Evolutionary conservation across 2,888 invertebrate species (phyloP), one percentile per base, ranked within the genome.

Genomic region (Melieria picta): DNA sequence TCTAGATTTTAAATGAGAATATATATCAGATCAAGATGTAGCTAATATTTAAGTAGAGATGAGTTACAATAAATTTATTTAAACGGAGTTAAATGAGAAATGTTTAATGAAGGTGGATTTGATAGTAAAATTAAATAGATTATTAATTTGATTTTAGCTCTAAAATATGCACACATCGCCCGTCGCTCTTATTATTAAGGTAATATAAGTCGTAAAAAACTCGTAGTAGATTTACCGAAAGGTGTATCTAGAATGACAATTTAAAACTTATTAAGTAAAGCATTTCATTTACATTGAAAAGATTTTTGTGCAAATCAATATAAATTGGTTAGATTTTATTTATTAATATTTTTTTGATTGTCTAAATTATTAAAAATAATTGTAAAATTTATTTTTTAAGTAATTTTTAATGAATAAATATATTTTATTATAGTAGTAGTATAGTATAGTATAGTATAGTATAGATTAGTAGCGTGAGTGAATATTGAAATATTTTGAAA

Each of bases 131-230:
- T 89, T 81, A 79, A 81, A 80, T 75, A 81, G 80, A 82, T 86
- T 81, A 83, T 80, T 88, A 87, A 87, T 87, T 89, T 90, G 90
- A 91, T 89, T 90, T 79, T 84, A 88, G 89, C 89, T 87, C 89
- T 91, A 88, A 89, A 89, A 89, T 90, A 91, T 91, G 91, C 89
- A 92, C 92, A 92, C 89, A 93, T 92, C 90, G 92, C 92, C 92
- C 92, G 92, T 92, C 92, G 88, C 91, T 92, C 91, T 91, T 90
- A 88, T 89, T 88, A 79, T 83, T 87, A 89, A 91, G 80, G 87
- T 90, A 90, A 88, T 91, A 92, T 90, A 93, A 92, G 92, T 92
- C 92, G 92, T 92, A 93, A 92, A n/a, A n/a, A n/a, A n/a, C n/a
- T n/a, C 92, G 93, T 89, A 92, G 92, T 92, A 92, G 91, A 88